Evolutionary conservation across 2,888 invertebrate genomes (phyloP), one percentile per base, ranked within the genome.

Genomic region (Spisula solida): DNA sequence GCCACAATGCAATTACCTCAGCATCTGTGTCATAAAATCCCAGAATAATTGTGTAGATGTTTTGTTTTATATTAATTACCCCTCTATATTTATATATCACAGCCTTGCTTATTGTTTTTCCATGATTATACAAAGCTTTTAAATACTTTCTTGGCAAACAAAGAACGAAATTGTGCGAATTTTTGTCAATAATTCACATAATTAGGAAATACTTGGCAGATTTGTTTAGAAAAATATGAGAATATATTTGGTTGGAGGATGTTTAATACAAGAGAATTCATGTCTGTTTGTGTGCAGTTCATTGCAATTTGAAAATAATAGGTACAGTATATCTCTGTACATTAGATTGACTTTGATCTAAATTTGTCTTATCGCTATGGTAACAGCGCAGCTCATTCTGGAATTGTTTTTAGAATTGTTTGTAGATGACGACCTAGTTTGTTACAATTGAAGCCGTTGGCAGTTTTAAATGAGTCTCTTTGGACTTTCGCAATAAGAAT

Each of bases 101-200:
- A 66, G 25, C 12, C 6, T n/a, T 10, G n/a, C 2, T n/a, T 66
- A 66, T 66, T 66, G 60, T 66, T 25, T 8, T 66, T 25, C 60
- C 25, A 25, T n/a, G n/a, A n/a, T 66, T 66, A 66, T 25, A 66
- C 25, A 66, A 66, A 66, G 60, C 60, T 66, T 66, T 51, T 51
- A 51, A 51, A 51, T 51, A 66, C n/a, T 66, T 66, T 66, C 60
- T 66, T 66, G 60, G 60, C 60, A 66, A 66, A 66, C 60, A 66
- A n/a, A 66, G 25, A 10, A 66, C 60, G n/a, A 66, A 66, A 66
- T 12, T 25, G 60, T 66, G 60, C n/a, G 60, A 66, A 25, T 66
- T 82, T 82, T 82, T 70, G 48, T 82, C 82, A 82, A 82, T 82
- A 82, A 82, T 82, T 82, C 66, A 70, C 41, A 47, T 70, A 82